Base-by-base conservation (phyloP, 1,140 invertebrate species). In the Penaeus chinensis region DNA sequence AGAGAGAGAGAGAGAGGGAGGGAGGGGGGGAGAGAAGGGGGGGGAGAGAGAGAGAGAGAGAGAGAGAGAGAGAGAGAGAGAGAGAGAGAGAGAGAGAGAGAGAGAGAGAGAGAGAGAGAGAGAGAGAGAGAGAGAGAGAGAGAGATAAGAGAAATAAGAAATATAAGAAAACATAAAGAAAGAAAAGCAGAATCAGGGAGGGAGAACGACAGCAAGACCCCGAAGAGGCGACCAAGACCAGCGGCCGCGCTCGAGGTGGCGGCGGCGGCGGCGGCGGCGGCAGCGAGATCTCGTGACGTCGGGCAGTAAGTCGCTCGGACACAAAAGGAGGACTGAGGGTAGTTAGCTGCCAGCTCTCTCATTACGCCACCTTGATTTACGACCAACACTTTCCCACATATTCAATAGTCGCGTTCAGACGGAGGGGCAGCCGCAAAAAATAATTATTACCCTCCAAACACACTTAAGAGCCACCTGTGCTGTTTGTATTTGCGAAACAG, bases 401-500 rank as follows among this genome's bases (percentile, higher is more conserved):
- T 84, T 84, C 65, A 84, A 84, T 84, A 74, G 66, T 61, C 24
- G 63, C 61, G 61, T 37, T 20, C 66, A 66, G 18, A 66, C 42
- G 62, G 54, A 54, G 54, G 54, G 16, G 54, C 54, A 54, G 54
- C 54, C 54, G 27, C 27, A 19, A 74, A 74, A 74, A 80, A 80
- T 24, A 60, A 80, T n/a, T 84, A 60, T 24, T 18, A 60, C 66
- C 24, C 60, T 60, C 54, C 65, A 22, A 84, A 74, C 42, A n/a
- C 66, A 74, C 42, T 74, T 74, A n/a, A 42, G 47, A 84, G 54
- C 82, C 82, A 84, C 82, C 82, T 74, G 82, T 71, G 37, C 66
- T 84, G 82, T 84, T 84, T 74, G 82, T 84, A 74, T 84, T 74
- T 63, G 82, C 60, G 69, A 61, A 47, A 71, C 82, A 61, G 82